Base-by-base conservation (phyloP, 2,888 invertebrate species). In the Latrodectus elegans region DNA sequence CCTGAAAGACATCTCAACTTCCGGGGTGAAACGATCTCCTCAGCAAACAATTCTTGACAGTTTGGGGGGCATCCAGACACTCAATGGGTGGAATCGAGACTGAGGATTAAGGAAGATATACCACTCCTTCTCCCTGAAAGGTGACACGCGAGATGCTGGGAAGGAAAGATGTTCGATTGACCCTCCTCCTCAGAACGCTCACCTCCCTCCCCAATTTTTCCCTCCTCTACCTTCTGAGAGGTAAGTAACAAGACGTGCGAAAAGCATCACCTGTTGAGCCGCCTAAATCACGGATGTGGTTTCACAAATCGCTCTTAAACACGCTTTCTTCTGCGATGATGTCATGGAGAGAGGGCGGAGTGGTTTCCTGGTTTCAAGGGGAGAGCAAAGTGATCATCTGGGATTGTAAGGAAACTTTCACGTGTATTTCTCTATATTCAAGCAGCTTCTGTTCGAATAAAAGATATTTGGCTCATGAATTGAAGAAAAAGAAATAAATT, bases 1-100 rank as follows among this genome's bases (percentile, higher is more conserved):
- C 60, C 60, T n/a, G n/a, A 60, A 60, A 60, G 60, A 60, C 60
- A 60, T 60, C 60, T 60, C 60, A 60, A 60, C 60, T 60, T 60
- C 60, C n/a, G 11, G 60, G n/a, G 38, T 38, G 60, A 60, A 60
- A 60, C 60, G 60, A 60, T 60, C 60, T 60, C 60, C 60, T 15
- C n/a, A n/a, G 60, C 60, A 60, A 60, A 60, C 60, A 60, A 60
- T 60, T 60, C 60, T 60, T 60, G 60, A 60, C 60, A 60, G 60
- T 60, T 60, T 6, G 38, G 60, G 60, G 60, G 60, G 60, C 60
- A 60, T 60, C 10, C 60, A 60, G 12, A n/a, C 14, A 60, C n/a
- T 60, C 38, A 38, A 38, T 38, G 60, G 60, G 60, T 8, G 60
- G 60, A 38, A 38, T 38, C 38, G 38, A 60, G 60, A 60, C 60